Base-by-base conservation (phyloP, 2,888 invertebrate species). In the Ophion slaviceki region DNA sequence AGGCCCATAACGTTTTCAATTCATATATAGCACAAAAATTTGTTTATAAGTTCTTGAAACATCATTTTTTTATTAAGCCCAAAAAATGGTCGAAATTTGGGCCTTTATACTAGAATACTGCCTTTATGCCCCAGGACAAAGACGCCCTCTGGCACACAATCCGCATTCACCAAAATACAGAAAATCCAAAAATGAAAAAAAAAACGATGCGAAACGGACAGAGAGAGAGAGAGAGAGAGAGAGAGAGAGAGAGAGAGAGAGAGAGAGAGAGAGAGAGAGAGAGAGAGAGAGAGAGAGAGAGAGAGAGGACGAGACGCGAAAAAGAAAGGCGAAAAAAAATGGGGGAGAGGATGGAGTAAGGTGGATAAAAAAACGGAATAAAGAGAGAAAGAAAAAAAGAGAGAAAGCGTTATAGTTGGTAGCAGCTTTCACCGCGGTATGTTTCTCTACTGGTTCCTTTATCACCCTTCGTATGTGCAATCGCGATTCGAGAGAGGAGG, bases 211-310 rank as follows among this genome's bases (percentile, higher is more conserved):
- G 0, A 53, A 8, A 3, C 2, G 53, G 64, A 82, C 45, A 68
- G 40, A 45, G 2, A 47, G 68, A 77, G 53, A 85, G 84, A 77
- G 83, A 87, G 68, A 82, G 86, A 84, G 80, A 83, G 79, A 82
- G 17, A 28, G 40, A 40, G 40, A 40, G 7, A 40, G 40, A 40
- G 40, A 77, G 47, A 84, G 61, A 68, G 40, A 45, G 2, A 47
- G 68, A 77, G 53, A 85, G 84, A 77, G 83, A 87, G 68, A 82
- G 86, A 84, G 80, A 83, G 79, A 82, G 17, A 28, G 40, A 40
- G 40, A 40, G 7, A 40, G 40, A 40, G 40, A 77, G 47, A 84
- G 81, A 76, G 82, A 87, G 74, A 84, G 85, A 84, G 81, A 83
- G 78, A 82, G 10, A 28, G 68, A 66, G 24, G 1, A 68, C 20